Evolutionary conservation across 92 coral and sea anemone genomes (phyloP).

Genomic region (Blastomussa wellsi): DNA sequence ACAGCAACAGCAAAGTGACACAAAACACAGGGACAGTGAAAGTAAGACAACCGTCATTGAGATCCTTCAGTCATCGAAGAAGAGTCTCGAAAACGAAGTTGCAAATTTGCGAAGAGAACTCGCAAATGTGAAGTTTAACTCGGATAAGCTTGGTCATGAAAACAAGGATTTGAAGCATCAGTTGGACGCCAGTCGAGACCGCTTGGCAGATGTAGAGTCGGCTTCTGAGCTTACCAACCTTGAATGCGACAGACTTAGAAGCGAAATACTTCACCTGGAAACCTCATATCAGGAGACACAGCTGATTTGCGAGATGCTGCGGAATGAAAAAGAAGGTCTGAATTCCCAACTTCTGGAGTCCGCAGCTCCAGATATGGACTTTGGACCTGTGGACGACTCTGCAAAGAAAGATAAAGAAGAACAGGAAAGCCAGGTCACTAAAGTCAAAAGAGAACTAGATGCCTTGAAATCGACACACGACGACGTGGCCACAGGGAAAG

Average conservation of each 20-base stretch:
- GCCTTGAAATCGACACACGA: constrained; percentile 46
- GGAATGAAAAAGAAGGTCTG: constrained; percentile 58
- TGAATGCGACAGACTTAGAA: constrained; percentile 60
- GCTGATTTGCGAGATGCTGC: constrained; percentile 59
- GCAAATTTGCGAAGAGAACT: constrained; percentile 58
- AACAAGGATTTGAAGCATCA: constrained; percentile 56
- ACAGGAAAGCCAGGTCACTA: constrained; percentile 51
- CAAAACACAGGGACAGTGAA: constrained; percentile 48
- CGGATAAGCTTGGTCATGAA: constrained; percentile 50
- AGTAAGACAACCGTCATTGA: constrained; percentile 62
- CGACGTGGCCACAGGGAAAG: constrained; percentile 50
- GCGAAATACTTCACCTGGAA: constrained; percentile 51
- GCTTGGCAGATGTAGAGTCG: constrained; percentile 46
- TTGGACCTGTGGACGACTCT: constrained; percentile 45
- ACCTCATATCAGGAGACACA: constrained; percentile 64
- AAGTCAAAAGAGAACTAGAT: constrained; percentile 46
- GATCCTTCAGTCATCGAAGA: constrained; percentile 58
- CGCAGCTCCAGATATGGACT: constrained; percentile 45
- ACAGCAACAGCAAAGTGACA: constrained; percentile 54
- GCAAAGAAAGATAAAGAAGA: constrained; percentile 61
- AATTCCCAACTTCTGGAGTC: constrained; percentile 54
- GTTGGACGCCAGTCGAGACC: constrained; percentile 50
- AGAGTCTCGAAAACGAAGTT: constrained; percentile 62
- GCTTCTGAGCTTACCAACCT: constrained; percentile 39
- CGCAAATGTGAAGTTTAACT: constrained; percentile 38